phyloP scores from a whole-genome alignment of 53 echinoderm and acorn worm species.

The Echinarachnius parma region DNA sequence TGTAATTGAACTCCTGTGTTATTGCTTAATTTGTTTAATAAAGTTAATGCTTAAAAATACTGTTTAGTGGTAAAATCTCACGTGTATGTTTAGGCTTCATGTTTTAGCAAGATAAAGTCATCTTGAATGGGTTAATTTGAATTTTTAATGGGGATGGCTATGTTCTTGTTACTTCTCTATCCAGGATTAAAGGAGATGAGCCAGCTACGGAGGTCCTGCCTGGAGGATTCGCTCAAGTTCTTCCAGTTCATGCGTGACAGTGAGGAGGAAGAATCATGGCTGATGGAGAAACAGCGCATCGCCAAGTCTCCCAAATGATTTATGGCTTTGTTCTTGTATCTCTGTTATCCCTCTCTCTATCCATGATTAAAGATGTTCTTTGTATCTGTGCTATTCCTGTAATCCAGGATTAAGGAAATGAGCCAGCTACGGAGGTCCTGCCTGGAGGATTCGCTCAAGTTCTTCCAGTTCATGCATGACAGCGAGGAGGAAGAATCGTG shows the following conservation, averaged over 20 bases:
- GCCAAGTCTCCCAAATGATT: constrained; percentile 91
- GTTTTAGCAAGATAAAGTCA: too few relatives aligned
- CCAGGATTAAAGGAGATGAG: constrained; percentile 68
- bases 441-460: constrained; percentile 84
- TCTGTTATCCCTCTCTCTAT: too few relatives aligned
- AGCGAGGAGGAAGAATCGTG: constrained; percentile 94
- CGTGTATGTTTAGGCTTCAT: too few relatives aligned
- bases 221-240: constrained; percentile 86
- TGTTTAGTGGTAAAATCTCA: too few relatives aligned
- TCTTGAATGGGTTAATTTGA: too few relatives aligned
- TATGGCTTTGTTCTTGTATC: too few relatives aligned
- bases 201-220: constrained; percentile 49
- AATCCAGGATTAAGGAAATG: constrained; percentile 66
- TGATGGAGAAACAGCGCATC: constrained; percentile 94
- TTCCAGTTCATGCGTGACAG: constrained; percentile 93
- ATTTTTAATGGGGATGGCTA: too few relatives aligned
- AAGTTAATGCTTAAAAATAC: constrained; percentile 71
- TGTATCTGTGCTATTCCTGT: too few relatives aligned
- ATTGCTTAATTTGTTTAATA: too few relatives aligned
- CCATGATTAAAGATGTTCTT: too few relatives aligned
- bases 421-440: constrained; percentile 57
- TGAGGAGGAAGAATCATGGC: constrained; percentile 93
- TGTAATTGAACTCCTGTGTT: too few relatives aligned
- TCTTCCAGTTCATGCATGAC: constrained; percentile 91
- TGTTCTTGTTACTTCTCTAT: too few relatives aligned